Evolutionary conservation across 1,140 invertebrate species (phyloP).

Genomic region (Zaprionus nigranus): DNA sequence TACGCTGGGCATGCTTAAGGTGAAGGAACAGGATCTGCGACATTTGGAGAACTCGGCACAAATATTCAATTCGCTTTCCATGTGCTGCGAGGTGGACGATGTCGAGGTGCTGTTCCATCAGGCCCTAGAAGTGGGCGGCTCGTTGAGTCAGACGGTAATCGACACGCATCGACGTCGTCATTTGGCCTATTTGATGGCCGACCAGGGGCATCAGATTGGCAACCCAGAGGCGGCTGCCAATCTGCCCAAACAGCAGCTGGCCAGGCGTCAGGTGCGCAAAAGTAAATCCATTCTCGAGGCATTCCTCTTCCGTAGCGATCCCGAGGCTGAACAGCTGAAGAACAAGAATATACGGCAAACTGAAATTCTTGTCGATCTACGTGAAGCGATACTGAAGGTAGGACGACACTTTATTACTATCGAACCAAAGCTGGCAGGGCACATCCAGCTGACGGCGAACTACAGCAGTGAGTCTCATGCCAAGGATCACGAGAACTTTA

Average conservation of each 20-base stretch:
- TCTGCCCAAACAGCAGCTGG: slow-evolving; percentile 95
- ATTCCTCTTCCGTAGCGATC: slow-evolving; percentile 92
- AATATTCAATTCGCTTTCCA: slow-evolving; percentile 98
- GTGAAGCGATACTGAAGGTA: slow-evolving; percentile 95
- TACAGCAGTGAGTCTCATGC: slow-evolving; percentile 98
- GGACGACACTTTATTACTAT: slow-evolving; percentile 83
- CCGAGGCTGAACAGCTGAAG: slow-evolving; percentile 89
- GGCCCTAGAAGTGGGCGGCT: slow-evolving; percentile 87
- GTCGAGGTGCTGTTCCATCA: slow-evolving; percentile 89
- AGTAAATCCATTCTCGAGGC: slow-evolving; percentile 96
- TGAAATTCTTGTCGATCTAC: slow-evolving; percentile 97
- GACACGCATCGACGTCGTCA: slow-evolving; percentile 96
- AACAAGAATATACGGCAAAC: slow-evolving; percentile 98
- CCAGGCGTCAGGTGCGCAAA: slow-evolving; percentile 93
- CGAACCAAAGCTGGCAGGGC: slow-evolving; percentile 85
- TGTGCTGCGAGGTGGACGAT: slow-evolving; percentile 96
- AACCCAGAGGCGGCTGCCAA: slow-evolving; percentile 95
- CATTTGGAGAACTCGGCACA: slow-evolving; percentile 96
- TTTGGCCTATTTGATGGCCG: slow-evolving; percentile 97
- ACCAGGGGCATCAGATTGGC: slow-evolving; percentile 95
- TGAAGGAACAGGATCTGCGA: slow-evolving; percentile 93
- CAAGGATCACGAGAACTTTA: slow-evolving; percentile 96
- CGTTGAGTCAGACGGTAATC: slow-evolving; percentile 93
- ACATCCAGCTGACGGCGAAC: slow-evolving; percentile 94
- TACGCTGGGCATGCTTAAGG: slow-evolving; percentile 97